Conservation (phyloP, 2,113 vertebrate species). For the Cryptotis parvus region DNA sequence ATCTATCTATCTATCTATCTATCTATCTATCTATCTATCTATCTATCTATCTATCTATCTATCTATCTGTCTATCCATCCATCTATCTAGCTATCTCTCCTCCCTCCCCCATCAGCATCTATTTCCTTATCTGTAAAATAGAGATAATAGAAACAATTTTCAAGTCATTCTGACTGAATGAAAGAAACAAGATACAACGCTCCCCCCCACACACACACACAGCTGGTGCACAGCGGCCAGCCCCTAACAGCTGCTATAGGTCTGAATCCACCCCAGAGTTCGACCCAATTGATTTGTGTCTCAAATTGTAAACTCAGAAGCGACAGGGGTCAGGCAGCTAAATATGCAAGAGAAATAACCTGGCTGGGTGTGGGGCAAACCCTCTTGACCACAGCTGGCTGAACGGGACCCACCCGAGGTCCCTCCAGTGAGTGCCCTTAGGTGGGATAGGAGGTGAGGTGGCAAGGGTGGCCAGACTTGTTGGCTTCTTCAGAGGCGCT, state of each 20-base stretch:
- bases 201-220: no score
- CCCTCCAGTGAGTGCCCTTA: not conserved
- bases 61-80: no score
- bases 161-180: not conserved
- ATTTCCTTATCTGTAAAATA: conserved; percentile 16
- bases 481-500: not conserved
- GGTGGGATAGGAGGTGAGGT: rapidly evolving
- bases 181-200: not conserved
- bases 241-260: not conserved
- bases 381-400: not conserved
- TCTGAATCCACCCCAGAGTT: not conserved
- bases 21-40: no score
- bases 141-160: not conserved
- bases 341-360: not conserved
- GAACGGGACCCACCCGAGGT: not conserved
- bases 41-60: no score
- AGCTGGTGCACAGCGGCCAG: no score
- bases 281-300: not conserved
- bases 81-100: no score
- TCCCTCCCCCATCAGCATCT: not conserved
- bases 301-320: not conserved
- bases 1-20: no score
- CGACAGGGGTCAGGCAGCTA: not conserved
- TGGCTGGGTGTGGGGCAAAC: not conserved
- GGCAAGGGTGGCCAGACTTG: not conserved